Evolutionary conservation across 1,140 invertebrate genomes (phyloP).

Genomic region (Drosophila eugracilis): DNA sequence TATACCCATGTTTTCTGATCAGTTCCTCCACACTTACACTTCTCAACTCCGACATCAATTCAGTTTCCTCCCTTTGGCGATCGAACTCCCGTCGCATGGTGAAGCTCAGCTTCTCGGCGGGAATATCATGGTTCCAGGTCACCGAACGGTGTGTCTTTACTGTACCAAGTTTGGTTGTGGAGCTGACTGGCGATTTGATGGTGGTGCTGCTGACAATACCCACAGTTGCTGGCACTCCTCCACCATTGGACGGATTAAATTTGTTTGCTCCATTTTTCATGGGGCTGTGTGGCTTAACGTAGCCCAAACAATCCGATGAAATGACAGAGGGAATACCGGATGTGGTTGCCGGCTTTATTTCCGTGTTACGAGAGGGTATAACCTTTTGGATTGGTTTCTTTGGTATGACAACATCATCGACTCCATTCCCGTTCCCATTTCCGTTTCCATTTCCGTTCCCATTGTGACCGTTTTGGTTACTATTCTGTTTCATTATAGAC

Average conservation of each 20-base stretch:
- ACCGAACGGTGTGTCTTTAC: slow-evolving; percentile 77
- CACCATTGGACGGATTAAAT: slow-evolving; percentile 67
- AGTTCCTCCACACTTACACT: slow-evolving; percentile 87
- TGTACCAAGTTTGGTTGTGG: slow-evolving; percentile 58
- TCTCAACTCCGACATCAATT: slow-evolving; percentile 93
- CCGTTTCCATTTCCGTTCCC: slow-evolving; percentile 42
- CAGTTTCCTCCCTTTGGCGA: slow-evolving; percentile 94
- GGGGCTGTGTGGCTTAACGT: slow-evolving; percentile 90
- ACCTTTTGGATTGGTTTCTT: slow-evolving; percentile 88
- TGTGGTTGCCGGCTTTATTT: slow-evolving; percentile 61
- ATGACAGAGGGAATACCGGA: slow-evolving; percentile 43
- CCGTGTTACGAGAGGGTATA: slow-evolving; percentile 85
- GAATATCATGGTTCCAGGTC: slow-evolving; percentile 89
- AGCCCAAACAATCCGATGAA: slow-evolving; percentile 85
- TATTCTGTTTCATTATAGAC: slow-evolving; percentile 78
- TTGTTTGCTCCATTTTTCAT: slow-evolving; percentile 85
- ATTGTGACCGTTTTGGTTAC: slow-evolving; percentile 52
- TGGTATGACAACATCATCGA: slow-evolving; percentile 81
- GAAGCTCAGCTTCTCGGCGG: slow-evolving; percentile 92
- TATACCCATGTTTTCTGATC: fast-evolving
- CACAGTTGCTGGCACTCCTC: slow-evolving; percentile 1
- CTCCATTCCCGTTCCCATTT: slow-evolving; percentile 50
- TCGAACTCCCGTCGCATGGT: slow-evolving; percentile 96
- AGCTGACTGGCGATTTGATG: slow-evolving; percentile 84
- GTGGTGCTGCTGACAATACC: slow-evolving; percentile 32